A percentile compares a stretch with the other conserved stretches of the same genome.
These are phyloP conservation scores for Hypolimnas misippus DNA, from an alignment of 2,888 invertebrate species.

Conservation along the genomic window DNA sequence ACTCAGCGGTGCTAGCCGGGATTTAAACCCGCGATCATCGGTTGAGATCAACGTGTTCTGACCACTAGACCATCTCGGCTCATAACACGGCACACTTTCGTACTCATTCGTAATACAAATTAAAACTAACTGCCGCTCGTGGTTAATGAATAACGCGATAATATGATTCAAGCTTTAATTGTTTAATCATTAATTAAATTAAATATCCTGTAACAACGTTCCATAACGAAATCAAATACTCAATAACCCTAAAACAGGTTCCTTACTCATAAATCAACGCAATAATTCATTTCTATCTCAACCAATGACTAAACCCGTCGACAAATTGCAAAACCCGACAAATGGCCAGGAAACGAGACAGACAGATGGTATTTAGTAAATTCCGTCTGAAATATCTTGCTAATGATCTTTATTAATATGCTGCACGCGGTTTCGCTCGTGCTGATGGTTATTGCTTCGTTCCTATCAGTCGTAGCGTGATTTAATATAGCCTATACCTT, in stretches of 20 bases:
- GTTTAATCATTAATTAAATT: not conserved
- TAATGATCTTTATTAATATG: not conserved
- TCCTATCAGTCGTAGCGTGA: too few relatives aligned
- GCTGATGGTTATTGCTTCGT: too few relatives aligned
- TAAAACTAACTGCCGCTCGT: too few relatives aligned
- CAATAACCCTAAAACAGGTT: slow-evolving; percentile 4
- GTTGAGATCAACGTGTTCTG: too few relatives aligned
- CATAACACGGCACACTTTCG: too few relatives aligned
- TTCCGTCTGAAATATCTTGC: not conserved
- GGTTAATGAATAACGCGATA: too few relatives aligned
- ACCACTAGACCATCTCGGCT: too few relatives aligned
- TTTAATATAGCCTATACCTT: too few relatives aligned
- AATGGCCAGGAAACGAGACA: slow-evolving; percentile 17
- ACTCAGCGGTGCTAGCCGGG: too few relatives aligned
- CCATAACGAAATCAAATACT: slow-evolving; percentile 2
- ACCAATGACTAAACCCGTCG: slow-evolving; percentile 1
- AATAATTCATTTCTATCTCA: slow-evolving; percentile 17
- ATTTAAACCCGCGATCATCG: too few relatives aligned
- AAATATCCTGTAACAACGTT: not conserved
- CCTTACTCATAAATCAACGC: slow-evolving; percentile 5
- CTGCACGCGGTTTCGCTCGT: too few relatives aligned
- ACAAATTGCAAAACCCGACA: slow-evolving; percentile 17
- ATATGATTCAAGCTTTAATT: not conserved
- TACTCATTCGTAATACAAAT: too few relatives aligned
- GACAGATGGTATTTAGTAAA: slow-evolving; percentile 15